Evolutionary conservation across 2,113 vertebrate species (phyloP).

Genomic region (Nerophis lumbriciformis): DNA sequence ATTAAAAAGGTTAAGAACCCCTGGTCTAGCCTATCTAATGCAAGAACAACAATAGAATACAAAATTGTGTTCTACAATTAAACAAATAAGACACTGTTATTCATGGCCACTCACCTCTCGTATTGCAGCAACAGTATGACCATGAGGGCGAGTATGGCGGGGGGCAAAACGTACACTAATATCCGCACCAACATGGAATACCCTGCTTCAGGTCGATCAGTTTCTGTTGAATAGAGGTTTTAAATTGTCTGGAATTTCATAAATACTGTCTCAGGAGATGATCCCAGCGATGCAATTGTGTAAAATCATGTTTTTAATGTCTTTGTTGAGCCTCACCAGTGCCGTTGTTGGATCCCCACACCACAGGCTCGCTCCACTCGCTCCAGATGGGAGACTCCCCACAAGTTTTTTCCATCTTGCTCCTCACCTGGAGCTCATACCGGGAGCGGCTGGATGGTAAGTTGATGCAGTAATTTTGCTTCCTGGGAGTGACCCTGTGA

Average conservation of each 20-base stretch:
- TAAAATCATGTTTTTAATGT: background rate
- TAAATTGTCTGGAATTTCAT: background rate
- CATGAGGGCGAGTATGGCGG: constrained; percentile 32
- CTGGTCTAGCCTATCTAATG: no score
- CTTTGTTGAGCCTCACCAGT: constrained; percentile 24
- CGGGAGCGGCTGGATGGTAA: constrained; percentile 34
- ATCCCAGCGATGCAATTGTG: background rate
- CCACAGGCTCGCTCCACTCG: constrained; percentile 61
- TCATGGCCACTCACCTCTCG: constrained; percentile 50
- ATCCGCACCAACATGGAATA: constrained; percentile 12
- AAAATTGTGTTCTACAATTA: no score
- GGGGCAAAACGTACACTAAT: constrained; percentile 20
- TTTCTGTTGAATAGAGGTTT: constrained; percentile 6
- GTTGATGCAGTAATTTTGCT: constrained; percentile 37
- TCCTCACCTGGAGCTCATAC: constrained; percentile 62
- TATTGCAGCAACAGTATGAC: constrained; percentile 36
- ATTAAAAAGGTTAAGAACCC: no score
- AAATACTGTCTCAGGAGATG: background rate
- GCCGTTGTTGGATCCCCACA: constrained; percentile 53
- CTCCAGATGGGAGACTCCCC: constrained; percentile 55
- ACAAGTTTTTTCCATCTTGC: background rate
- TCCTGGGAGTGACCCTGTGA: fast-evolving
- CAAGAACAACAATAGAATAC: no score
- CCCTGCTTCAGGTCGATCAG: no score
- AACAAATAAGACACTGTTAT: background rate